Evolutionary conservation across 2,113 vertebrate species (phyloP).

Genomic region (Corythornis cristatus): DNA sequence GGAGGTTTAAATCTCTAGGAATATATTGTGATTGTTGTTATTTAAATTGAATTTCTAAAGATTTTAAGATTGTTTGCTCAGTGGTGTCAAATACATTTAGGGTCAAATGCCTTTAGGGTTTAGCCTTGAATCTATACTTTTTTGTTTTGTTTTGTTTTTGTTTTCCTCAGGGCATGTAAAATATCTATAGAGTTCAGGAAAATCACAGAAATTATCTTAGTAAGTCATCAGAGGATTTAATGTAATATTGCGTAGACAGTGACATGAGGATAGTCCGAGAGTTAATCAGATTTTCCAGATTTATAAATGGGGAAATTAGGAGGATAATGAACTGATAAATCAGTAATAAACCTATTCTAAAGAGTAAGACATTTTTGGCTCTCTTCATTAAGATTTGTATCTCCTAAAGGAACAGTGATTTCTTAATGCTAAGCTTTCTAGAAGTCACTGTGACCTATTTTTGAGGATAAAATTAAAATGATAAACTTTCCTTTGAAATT

Average conservation of each 20-base stretch:
- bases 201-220: constrained; percentile 43
- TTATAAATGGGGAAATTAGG: constrained; percentile 78
- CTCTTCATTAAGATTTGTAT: constrained; percentile 77
- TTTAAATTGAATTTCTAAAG: constrained; percentile 1
- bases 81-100: background rate
- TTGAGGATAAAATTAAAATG: constrained; percentile 55
- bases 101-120: background rate
- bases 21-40: background rate
- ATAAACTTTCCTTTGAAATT: constrained; percentile 55
- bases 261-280: constrained; percentile 70
- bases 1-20: background rate
- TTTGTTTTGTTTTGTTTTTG: background rate
- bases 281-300: constrained; percentile 75
- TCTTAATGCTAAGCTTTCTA: constrained; percentile 63
- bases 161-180: background rate
- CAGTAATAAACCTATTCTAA: constrained; percentile 75
- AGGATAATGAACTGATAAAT: constrained; percentile 82
- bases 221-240: constrained; percentile 62
- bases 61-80: background rate
- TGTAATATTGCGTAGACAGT: constrained; percentile 49
- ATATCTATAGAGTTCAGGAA: constrained; percentile 30
- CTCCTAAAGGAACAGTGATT: constrained; percentile 70
- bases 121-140: background rate
- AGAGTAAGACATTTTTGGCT: constrained; percentile 73
- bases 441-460: constrained; percentile 60